Conservation (phyloP, 2,797 vertebrate species). For the Champsocephalus esox region DNA sequence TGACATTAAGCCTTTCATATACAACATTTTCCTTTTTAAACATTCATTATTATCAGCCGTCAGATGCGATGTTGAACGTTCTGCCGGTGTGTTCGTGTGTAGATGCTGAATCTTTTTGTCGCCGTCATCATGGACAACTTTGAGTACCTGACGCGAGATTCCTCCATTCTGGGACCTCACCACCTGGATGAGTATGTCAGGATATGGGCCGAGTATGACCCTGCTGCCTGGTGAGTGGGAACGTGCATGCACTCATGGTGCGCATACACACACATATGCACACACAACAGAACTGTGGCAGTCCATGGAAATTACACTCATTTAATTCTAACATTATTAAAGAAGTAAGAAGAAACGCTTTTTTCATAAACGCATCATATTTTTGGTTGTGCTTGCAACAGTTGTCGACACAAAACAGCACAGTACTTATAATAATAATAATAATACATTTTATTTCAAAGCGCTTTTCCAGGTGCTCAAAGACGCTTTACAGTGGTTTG, state of each 20-base stretch:
- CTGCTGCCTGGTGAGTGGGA: conserved; percentile 92
- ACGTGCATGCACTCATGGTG: conserved; percentile 22
- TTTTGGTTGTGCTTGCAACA: neutral
- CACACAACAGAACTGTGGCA: neutral
- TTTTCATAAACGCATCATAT: neutral
- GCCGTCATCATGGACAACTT: conserved; percentile 99
- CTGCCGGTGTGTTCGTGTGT: conserved; percentile 20
- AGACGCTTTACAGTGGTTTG: too few relatives aligned
- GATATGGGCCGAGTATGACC: conserved; percentile 97
- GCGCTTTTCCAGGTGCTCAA: too few relatives aligned
- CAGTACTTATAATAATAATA: neutral
- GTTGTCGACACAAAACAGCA: conserved; percentile 1
- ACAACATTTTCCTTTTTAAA: too few relatives aligned
- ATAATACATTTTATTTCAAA: too few relatives aligned
- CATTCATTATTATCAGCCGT: neutral
- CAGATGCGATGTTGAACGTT: neutral
- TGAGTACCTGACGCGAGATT: conserved; percentile 96
- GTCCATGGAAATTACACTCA: neutral
- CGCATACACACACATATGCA: conserved; percentile 1
- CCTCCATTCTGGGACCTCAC: conserved; percentile 95
- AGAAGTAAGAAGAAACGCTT: neutral
- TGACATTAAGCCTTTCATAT: too few relatives aligned
- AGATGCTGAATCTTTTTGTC: conserved; percentile 98
- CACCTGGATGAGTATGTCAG: conserved; percentile 97
- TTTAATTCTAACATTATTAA: neutral